These are phyloP conservation scores for Xanthorhoe designata DNA, from an alignment of 2,888 invertebrate genomes.

Conservation along the genomic window DNA sequence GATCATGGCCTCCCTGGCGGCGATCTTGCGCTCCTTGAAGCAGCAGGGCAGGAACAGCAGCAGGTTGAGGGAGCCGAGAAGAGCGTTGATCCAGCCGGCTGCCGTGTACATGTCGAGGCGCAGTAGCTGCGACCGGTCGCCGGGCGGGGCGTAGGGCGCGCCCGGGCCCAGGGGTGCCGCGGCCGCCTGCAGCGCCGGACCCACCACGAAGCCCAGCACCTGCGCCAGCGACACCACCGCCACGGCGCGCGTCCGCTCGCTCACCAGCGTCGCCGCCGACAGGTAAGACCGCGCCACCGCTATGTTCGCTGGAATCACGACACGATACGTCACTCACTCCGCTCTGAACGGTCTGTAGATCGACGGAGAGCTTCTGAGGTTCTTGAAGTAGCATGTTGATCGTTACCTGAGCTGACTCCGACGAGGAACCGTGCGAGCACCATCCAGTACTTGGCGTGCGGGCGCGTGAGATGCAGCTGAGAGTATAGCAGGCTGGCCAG, in stretches of 20 bases:
- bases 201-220: constrained; percentile 94
- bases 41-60: constrained; percentile 90
- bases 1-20: constrained; percentile 92
- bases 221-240: constrained; percentile 94
- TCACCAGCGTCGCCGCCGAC: constrained; percentile 92
- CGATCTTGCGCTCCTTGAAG: constrained; percentile 91
- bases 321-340: not conserved
- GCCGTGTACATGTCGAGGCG: constrained; percentile 95
- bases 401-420: constrained; percentile 92
- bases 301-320: constrained; percentile 87
- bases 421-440: constrained; percentile 91
- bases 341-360: not conserved
- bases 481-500: constrained; percentile 91
- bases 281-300: constrained; percentile 94
- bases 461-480: constrained; percentile 88
- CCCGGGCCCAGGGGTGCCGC: constrained; percentile 91
- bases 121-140: constrained; percentile 83
- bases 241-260: constrained; percentile 93
- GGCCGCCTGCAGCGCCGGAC: constrained; percentile 92
- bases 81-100: constrained; percentile 93
- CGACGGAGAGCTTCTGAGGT: not conserved
- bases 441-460: constrained; percentile 90
- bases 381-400: not conserved
- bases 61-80: constrained; percentile 90
- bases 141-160: constrained; percentile 67